A percentile compares a stretch with the other conserved stretches of the same genome.
Evolutionary conservation across 2,797 vertebrate species (phyloP).

Genomic region (Tapirus indicus): DNA sequence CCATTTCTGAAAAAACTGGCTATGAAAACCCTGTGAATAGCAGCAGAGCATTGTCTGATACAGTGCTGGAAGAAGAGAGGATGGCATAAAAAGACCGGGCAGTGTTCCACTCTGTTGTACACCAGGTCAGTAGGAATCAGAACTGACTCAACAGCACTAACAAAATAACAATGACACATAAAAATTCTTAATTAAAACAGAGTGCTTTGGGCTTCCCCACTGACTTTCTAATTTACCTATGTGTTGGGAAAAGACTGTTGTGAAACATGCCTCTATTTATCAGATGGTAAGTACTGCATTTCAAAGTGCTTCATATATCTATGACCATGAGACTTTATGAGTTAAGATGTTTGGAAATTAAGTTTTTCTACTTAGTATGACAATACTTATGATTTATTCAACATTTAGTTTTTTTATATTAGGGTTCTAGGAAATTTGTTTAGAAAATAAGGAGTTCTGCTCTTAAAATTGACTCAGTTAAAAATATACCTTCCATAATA

Average conservation of each 20-base stretch:
- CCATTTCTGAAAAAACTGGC: too few relatives aligned
- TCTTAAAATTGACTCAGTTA: neutral
- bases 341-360: neutral
- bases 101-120: too few relatives aligned
- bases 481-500: neutral
- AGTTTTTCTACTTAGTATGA: neutral
- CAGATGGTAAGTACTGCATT: neutral
- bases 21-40: too few relatives aligned
- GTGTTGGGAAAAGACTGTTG: neutral
- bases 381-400: neutral
- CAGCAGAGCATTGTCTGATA: too few relatives aligned
- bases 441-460: neutral
- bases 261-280: neutral
- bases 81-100: too few relatives aligned
- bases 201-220: neutral
- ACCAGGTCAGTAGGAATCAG: too few relatives aligned
- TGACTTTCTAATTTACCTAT: neutral
- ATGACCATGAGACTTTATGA: neutral
- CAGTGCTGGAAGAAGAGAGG: too few relatives aligned
- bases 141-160: too few relatives aligned
- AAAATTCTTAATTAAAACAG: neutral
- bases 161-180: neutral
- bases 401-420: neutral
- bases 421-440: neutral
- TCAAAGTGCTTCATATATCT: neutral